Evolutionary conservation across 2,888 invertebrate genomes (phyloP).

Genomic region (Euplagia quadripunctaria): DNA sequence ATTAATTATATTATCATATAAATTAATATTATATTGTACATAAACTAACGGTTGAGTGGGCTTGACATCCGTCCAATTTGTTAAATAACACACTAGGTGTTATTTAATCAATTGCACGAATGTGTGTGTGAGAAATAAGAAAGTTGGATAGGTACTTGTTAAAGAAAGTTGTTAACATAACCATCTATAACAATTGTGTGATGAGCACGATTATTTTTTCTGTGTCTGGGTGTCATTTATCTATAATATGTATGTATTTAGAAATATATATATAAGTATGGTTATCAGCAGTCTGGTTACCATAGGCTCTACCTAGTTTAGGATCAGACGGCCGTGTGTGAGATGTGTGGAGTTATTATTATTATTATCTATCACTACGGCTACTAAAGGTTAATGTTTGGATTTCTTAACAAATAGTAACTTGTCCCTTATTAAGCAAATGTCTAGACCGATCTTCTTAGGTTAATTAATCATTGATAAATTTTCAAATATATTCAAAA

Average conservation of each 20-base stretch:
- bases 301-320: too few species aligned
- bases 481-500: too few species aligned
- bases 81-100: conserved; percentile 41
- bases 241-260: too few species aligned
- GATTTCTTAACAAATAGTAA: conserved; percentile 13
- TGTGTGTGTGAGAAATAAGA: conserved; percentile 63
- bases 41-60: background rate
- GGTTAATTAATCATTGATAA: too few species aligned
- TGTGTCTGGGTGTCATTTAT: too few species aligned
- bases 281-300: too few species aligned
- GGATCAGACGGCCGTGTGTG: too few species aligned
- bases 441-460: conserved; percentile 18
- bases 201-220: too few species aligned
- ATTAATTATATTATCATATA: background rate
- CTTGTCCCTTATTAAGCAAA: background rate
- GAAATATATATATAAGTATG: too few species aligned
- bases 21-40: background rate
- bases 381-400: conserved; percentile 16
- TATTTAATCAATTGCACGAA: too few species aligned
- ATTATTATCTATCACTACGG: background rate
- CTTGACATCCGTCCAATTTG: conserved; percentile 53
- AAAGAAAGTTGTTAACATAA: conserved; percentile 38
- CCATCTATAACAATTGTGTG: conserved; percentile 24
- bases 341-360: too few species aligned
- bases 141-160: conserved; percentile 52